These are phyloP conservation scores for Elmis aenea DNA, from an alignment of 2,888 invertebrate genomes.

Conservation along the genomic window DNA sequence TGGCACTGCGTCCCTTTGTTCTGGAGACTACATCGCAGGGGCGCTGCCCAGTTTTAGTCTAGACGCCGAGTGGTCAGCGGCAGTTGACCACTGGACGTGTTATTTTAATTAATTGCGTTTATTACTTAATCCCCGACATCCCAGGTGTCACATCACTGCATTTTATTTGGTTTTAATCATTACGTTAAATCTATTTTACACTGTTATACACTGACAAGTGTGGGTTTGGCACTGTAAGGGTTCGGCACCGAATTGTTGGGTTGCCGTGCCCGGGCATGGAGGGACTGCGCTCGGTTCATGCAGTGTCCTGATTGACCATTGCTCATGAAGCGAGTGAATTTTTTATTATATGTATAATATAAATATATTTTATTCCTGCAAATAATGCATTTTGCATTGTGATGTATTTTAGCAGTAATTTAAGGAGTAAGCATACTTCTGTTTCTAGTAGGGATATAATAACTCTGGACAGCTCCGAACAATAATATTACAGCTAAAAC, in stretches of 20 bases:
- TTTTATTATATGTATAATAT: slow-evolving; percentile 47
- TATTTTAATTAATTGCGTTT: slow-evolving; percentile 37
- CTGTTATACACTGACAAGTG: slow-evolving; percentile 29
- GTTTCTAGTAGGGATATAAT: slow-evolving; percentile 35
- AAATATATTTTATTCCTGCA: slow-evolving; percentile 77
- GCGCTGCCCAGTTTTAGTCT: slow-evolving; percentile 29
- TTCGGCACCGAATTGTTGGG: slow-evolving; percentile 20
- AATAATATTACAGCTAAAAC: slow-evolving; percentile 42
- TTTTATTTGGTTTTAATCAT: slow-evolving; percentile 20
- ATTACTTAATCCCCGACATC: slow-evolving; percentile 41
- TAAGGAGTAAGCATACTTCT: slow-evolving; percentile 47
- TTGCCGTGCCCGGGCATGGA: slow-evolving; percentile 36
- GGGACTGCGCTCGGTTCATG: slow-evolving; percentile 42
- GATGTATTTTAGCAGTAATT: slow-evolving; percentile 54
- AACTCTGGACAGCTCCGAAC: slow-evolving; percentile 32
- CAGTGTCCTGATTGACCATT: slow-evolving; percentile 35
- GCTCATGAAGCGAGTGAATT: slow-evolving; percentile 43
- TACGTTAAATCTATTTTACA: slow-evolving; percentile 23
- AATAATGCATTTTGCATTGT: slow-evolving; percentile 70
- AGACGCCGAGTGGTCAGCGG: slow-evolving; percentile 21
- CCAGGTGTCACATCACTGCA: slow-evolving; percentile 40
- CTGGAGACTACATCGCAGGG: slow-evolving; percentile 43
- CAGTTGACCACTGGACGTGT: slow-evolving; percentile 28
- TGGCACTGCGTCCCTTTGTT: slow-evolving; percentile 39
- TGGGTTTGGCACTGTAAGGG: slow-evolving; percentile 41